Conservation (phyloP, 2,888 invertebrate species). For the Chrysomela aeneicollis region DNA sequence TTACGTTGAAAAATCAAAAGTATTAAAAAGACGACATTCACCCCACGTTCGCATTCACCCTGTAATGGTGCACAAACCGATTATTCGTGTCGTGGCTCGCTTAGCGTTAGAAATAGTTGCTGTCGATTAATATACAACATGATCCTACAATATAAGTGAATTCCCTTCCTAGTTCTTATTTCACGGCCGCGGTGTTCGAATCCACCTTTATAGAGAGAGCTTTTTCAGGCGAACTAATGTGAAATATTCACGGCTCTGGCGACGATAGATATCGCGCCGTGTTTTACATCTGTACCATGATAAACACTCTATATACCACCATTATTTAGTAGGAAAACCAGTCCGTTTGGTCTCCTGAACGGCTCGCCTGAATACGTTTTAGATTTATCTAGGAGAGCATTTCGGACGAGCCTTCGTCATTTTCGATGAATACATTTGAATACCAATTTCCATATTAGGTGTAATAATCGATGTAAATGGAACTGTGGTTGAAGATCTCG, state of each 20-base stretch:
- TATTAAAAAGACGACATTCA: no score
- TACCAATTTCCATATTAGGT: not conserved
- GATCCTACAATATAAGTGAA: conserved; percentile 37
- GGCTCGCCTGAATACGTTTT: conserved; percentile 17
- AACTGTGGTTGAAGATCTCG: no score
- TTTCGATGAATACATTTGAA: not conserved
- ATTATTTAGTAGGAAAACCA: conserved; percentile 30
- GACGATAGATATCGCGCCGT: conserved; percentile 36
- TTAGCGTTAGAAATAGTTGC: conserved; percentile 31
- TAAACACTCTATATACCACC: conserved; percentile 37
- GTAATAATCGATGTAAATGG: no score
- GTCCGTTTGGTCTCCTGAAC: conserved; percentile 17
- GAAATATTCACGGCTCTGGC: conserved; percentile 39
- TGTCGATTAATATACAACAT: conserved; percentile 43
- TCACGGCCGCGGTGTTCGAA: conserved; percentile 33
- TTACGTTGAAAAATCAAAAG: no score
- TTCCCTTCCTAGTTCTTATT: conserved; percentile 42
- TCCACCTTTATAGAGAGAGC: conserved; percentile 7
- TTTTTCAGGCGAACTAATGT: conserved; percentile 41
- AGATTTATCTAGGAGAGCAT: conserved; percentile 8
- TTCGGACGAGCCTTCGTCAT: not conserved
- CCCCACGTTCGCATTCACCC: no score
- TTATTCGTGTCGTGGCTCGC: conserved; percentile 44
- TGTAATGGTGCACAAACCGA: conserved; percentile 35
- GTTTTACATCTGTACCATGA: conserved; percentile 43